Conservation (phyloP, 1,140 invertebrate genomes). For the Homalodisca vitripennis region DNA sequence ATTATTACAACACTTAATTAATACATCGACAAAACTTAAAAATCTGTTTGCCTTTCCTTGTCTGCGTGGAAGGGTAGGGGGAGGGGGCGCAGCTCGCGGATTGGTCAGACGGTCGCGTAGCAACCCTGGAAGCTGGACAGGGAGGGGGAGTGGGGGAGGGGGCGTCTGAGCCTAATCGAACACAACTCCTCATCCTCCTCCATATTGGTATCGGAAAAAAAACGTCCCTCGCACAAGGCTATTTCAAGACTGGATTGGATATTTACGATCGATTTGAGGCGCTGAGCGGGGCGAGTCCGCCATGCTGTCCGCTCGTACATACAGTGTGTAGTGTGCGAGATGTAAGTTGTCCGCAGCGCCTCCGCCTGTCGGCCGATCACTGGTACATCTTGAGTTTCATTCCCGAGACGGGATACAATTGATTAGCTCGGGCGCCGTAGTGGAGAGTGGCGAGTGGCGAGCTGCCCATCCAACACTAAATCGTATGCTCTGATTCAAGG, state of each 20-base stretch:
- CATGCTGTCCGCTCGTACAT: too few relatives aligned
- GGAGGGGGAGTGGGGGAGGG: constrained; percentile 2
- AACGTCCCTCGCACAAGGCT: constrained; percentile 9
- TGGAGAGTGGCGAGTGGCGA: too few relatives aligned
- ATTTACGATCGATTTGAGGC: neutral
- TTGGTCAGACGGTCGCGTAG: constrained; percentile 12
- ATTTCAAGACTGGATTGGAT: neutral
- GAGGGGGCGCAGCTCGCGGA: neutral
- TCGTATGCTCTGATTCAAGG: too few relatives aligned
- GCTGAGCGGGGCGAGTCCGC: too few relatives aligned
- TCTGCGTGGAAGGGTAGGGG: neutral
- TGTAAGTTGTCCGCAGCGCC: neutral
- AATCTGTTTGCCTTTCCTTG: constrained; percentile 21
- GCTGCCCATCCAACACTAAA: too few relatives aligned
- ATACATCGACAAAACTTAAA: constrained; percentile 18
- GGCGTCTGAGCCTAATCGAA: constrained; percentile 19
- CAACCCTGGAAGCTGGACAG: constrained; percentile 23
- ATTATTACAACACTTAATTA: constrained; percentile 3
- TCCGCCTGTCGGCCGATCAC: neutral
- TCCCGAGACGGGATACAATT: too few relatives aligned
- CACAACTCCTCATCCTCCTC: neutral
- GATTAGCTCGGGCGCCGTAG: too few relatives aligned
- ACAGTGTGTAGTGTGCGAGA: too few relatives aligned
- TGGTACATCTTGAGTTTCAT: too few relatives aligned
- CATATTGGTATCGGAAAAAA: constrained; percentile 27